Evolutionary conservation across 2,113 vertebrate genomes (phyloP).

Genomic region (Cricetomys ansorgei): DNA sequence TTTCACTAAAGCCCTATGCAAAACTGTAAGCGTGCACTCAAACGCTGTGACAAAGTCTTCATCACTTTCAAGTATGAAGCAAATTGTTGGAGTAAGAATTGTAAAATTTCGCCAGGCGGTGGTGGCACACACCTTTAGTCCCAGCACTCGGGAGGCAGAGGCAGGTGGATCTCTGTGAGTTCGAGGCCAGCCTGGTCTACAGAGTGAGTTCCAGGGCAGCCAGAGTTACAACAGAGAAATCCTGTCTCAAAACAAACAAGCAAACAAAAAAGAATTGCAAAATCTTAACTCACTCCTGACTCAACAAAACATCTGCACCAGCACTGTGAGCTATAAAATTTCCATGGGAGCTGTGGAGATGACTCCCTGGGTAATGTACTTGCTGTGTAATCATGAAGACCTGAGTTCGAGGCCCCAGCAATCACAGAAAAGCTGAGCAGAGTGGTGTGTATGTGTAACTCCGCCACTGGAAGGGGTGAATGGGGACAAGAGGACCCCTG

Average conservation of each 20-base stretch:
- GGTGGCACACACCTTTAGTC: too few species aligned
- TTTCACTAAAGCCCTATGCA: not conserved
- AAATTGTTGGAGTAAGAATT: not conserved
- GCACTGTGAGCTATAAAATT: not conserved
- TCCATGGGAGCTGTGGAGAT: too few species aligned
- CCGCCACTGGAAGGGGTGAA: not conserved
- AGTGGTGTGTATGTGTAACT: not conserved
- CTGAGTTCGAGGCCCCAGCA: not conserved
- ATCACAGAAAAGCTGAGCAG: not conserved
- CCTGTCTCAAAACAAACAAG: too few species aligned
- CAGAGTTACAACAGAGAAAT: too few species aligned
- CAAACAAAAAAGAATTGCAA: not conserved
- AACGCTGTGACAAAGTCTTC: not conserved
- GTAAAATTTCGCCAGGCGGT: too few species aligned
- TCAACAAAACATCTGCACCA: not conserved
- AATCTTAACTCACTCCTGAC: not conserved
- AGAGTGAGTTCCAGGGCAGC: too few species aligned
- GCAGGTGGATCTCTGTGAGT: too few species aligned
- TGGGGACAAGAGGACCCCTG: too few species aligned
- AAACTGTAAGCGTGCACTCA: not conserved
- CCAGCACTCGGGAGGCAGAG: too few species aligned
- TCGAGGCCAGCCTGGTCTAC: too few species aligned
- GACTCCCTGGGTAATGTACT: not conserved
- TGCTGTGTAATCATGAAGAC: not conserved
- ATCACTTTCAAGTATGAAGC: not conserved